These are phyloP conservation scores for Forbesichthys agassizii DNA, from an alignment of 2,113 vertebrate genomes.

Conservation along the genomic window DNA sequence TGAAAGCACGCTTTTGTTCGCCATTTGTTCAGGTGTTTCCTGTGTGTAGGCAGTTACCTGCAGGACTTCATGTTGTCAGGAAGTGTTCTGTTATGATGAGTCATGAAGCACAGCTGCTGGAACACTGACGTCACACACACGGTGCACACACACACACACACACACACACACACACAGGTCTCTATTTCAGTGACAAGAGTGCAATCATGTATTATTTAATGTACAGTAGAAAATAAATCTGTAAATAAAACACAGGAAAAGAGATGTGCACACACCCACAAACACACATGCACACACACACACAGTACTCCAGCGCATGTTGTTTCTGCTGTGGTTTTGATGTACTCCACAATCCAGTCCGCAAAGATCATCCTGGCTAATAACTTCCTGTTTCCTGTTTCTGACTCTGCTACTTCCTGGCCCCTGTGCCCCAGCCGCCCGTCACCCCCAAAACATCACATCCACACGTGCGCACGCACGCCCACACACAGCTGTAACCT, in stretches of 20 bases:
- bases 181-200: neutral
- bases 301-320: slow-evolving; percentile 33
- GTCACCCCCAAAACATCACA: slow-evolving; percentile 29
- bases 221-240: no score
- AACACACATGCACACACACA: slow-evolving; percentile 10
- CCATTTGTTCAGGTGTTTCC: slow-evolving; percentile 64
- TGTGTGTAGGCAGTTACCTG: slow-evolving; percentile 60
- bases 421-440: slow-evolving; percentile 22
- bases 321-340: slow-evolving; percentile 61
- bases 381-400: slow-evolving; percentile 77
- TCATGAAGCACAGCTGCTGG: slow-evolving; percentile 41
- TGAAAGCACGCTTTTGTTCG: neutral
- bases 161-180: slow-evolving; percentile 1
- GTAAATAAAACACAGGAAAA: slow-evolving; percentile 6
- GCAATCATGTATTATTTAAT: no score
- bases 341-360: slow-evolving; percentile 68
- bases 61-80: slow-evolving; percentile 47
- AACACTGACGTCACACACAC: slow-evolving; percentile 6
- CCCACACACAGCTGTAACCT: slow-evolving; percentile 6
- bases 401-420: slow-evolving; percentile 65
- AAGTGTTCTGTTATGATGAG: slow-evolving; percentile 43
- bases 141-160: neutral
- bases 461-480: neutral
- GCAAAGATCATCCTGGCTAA: slow-evolving; percentile 73
- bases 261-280: slow-evolving; percentile 15